These are phyloP conservation scores for Aplochiton taeniatus DNA, from an alignment of 2,797 vertebrate species.

Conservation along the genomic window DNA sequence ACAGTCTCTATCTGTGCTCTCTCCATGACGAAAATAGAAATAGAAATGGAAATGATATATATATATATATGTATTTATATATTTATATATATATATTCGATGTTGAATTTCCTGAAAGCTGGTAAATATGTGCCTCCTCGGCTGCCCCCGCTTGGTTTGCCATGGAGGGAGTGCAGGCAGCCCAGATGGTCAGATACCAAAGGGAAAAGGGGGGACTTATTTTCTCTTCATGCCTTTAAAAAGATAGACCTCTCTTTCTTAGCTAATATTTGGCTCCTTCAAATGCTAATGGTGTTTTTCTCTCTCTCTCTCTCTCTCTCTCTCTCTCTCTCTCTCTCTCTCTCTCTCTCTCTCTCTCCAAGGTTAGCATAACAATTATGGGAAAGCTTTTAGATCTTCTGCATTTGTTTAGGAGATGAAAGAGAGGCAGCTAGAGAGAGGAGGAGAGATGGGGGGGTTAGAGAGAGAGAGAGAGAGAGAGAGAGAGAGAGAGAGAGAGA, in stretches of 20 bases:
- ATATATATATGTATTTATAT: too few relatives aligned
- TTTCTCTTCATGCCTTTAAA: constrained; percentile 97
- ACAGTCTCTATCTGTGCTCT: too few relatives aligned
- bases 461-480: constrained; percentile 7
- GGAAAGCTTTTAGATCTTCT: constrained; percentile 96
- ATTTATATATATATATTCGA: too few relatives aligned
- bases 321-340: too few relatives aligned
- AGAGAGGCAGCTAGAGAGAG: constrained; percentile 81
- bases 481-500: not conserved
- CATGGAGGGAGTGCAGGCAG: constrained; percentile 77
- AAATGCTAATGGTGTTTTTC: constrained; percentile 98
- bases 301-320: too few relatives aligned
- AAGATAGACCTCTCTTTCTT: constrained; percentile 91
- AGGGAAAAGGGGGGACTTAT: constrained; percentile 83
- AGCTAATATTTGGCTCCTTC: constrained; percentile 99
- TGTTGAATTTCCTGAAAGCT: constrained; percentile 49
- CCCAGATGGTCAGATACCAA: constrained; percentile 92
- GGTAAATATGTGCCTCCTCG: constrained; percentile 41
- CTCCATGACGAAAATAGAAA: too few relatives aligned
- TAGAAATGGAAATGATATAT: too few relatives aligned
- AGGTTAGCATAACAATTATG: constrained; percentile 99
- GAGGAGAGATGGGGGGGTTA: constrained; percentile 57
- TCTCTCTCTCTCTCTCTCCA: constrained; percentile 90
- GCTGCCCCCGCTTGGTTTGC: constrained; percentile 67
- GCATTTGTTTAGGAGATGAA: constrained; percentile 97